phyloP scores from a whole-genome alignment of 1,140 invertebrate genomes.

The Aphidius ervi region DNA sequence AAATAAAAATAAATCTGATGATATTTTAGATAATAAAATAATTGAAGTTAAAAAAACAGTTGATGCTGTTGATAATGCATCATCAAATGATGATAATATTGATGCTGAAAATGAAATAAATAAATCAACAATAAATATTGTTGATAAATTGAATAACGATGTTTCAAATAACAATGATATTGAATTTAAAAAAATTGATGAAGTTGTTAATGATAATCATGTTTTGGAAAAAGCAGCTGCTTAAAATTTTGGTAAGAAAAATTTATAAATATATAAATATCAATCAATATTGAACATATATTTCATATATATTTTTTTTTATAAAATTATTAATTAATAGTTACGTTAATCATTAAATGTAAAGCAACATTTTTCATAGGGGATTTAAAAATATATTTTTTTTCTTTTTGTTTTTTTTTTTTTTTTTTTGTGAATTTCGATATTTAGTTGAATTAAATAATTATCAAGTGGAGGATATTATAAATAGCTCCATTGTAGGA shows the following conservation, averaged over 20 bases:
- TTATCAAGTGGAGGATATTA: too few relatives aligned
- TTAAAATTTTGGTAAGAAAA: slow-evolving; percentile 26
- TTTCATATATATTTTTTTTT: slow-evolving; percentile 7
- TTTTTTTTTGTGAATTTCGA: too few relatives aligned
- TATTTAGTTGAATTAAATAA: too few relatives aligned
- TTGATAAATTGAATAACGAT: slow-evolving; percentile 23
- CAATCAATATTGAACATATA: too few relatives aligned
- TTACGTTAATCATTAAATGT: too few relatives aligned
- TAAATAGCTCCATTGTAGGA: too few relatives aligned
- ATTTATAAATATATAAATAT: too few relatives aligned
- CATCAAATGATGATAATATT: slow-evolving; percentile 1
- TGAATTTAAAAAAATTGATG: slow-evolving; percentile 28
- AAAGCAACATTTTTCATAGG: too few relatives aligned
- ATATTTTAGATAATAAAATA: slow-evolving; percentile 11
- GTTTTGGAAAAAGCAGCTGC: slow-evolving; percentile 44
- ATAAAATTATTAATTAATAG: slow-evolving; percentile 16
- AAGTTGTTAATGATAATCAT: slow-evolving; percentile 32
- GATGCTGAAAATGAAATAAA: neutral
- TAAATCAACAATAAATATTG: slow-evolving; percentile 5
- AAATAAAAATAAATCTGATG: slow-evolving; percentile 4
- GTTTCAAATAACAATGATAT: slow-evolving; percentile 18
- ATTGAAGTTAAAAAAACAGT: neutral
- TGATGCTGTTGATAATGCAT: neutral
- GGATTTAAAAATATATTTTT: too few relatives aligned
- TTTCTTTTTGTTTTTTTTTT: too few relatives aligned